Base-by-base conservation (phyloP, 2,113 vertebrate species). In the Neolamprologus longior region DNA sequence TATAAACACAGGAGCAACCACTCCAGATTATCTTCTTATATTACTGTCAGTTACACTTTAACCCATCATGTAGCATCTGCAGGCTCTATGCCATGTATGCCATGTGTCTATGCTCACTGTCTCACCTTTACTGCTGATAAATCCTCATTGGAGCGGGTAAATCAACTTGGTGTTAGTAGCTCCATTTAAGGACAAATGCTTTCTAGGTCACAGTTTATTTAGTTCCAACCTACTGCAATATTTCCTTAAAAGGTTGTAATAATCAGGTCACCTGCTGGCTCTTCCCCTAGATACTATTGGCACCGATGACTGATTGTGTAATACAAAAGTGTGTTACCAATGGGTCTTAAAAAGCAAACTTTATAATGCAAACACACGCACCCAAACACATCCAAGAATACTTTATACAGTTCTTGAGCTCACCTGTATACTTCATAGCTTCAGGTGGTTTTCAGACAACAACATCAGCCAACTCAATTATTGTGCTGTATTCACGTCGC, bases 391-490 rank as follows among this genome's bases (percentile, higher is more conserved):
- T 15, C 63, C 45, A 85, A 28, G 9, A 12, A 7, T 6, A 26
- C 42, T 88, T 80, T 90, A 61, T 92, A 95, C 93, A 85, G 82
- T 88, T 90, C 83, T 80, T 80, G 80, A 88, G 86, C 85, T 91
- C 86, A 88, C 85, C 82, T 82, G 11, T 10, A 19, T 47, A 10
- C 21, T 54, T 86, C 68, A 87, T 31, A 54, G 52, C 63, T 85
- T 81, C 50, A 7, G 10, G 7, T 82, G 7, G 14, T 63, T 53
- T 66, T 54, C 40, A 26, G 17, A 52, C 10, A 13, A 53, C 7
- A 11, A 21, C 35, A 35, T 78, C 66, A 33, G 9, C 8, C 35
- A 24, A 40, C 12, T 40, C 11, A 71, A 14, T 71, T 71, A 40
- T 71, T 40, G n/a, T 40, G 35, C 7, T 24, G n/a, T 21, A 24